Base-by-base conservation (phyloP, 1,140 invertebrate genomes). In the Drosophila triauraria region DNA sequence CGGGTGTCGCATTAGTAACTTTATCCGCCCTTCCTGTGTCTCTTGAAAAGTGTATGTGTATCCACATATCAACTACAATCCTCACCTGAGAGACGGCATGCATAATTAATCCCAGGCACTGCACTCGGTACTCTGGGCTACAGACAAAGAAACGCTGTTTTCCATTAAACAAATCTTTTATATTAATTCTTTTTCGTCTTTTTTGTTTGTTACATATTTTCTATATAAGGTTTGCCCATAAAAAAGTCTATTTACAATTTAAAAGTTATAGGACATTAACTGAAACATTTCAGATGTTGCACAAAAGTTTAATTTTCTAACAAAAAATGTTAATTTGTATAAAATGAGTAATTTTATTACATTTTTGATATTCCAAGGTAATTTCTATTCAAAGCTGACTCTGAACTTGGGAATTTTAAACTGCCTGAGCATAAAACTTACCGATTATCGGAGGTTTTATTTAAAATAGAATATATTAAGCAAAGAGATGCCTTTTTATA, bases 61-160 rank as follows among this genome's bases (percentile, higher is more conserved):
- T 32, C 40, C 42, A 20, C 56, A 61, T 35, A 40, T 40, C 47
- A 50, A 20, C 61, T 15, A 32, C 38, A 23, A 12, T 30, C 12
- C 46, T 51, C 48, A 69, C 67, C 65, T 67, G 67, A 38, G 32
- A 54, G 53, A 17, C 46, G 27, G 47, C 23, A 48, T 69, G 65
- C 65, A 69, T 72, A 72, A 72, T 72, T 72, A 72, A 72, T 72
- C 20, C n/a, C 44, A 38, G 46, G 67, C 67, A 58, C 69, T 71
- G 51, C 65, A 58, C 68, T 71, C 56, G 35, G 2, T 38, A 27
- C 51, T 70, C 69, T 71, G 46, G 20, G 38, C 35, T 38, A 30
- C 35, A 46, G 30, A n/a, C 30, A 38, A 54, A 38, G 7, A 53
- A 38, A 23, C 0, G 0, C 20, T 13, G 35, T 13, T 38, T 38